Evolutionary conservation across 2,888 invertebrate species (phyloP), one percentile per base, ranked within the genome.

Genomic region (Cephus pulcher): DNA sequence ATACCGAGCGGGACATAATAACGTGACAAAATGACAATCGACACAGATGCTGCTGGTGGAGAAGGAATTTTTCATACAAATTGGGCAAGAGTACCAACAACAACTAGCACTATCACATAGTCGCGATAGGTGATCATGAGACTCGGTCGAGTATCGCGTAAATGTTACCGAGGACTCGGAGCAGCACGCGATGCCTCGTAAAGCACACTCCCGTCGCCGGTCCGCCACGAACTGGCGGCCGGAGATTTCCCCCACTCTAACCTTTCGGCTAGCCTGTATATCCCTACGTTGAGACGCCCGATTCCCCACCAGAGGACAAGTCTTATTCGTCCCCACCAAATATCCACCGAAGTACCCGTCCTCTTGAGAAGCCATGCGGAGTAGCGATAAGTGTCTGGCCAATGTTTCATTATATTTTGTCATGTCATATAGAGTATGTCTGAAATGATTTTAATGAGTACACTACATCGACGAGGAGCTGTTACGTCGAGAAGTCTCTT

Each of bases 211-310:
- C 77, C 82, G 79, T 79, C 86, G 86, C 76, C 83, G 84, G 88
- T 84, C 83, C 81, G 81, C 86, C 82, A 82, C 83, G 82, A 83
- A 88, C 88, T 88, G 88, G 83, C 83, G 82, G 83, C 80, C 77
- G 80, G 77, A 80, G 81, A 76, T 74, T 81, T 78, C 82, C 81
- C 82, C 82, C 82, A 82, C 82, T 78, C 32, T 33, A 32, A 71
- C 32, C 32, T 33, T 71, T 30, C 71, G 2, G 32, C 71, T 30
- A 71, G 33, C 71, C 6, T 30, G 71, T 33, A 32, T 32, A 12
- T 32, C 71, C 33, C 71, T 32, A 33, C 32, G 33, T 30, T 3
- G 32, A 12, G 71, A 71, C 40, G 40, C 23, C 40, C 23, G 40
- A 15, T 23, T 56, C 40, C 40, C 40, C 40, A 56, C 40, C 40